Base-by-base conservation (phyloP, 2,113 vertebrate genomes). In the Daphoenositta chrysoptera region DNA sequence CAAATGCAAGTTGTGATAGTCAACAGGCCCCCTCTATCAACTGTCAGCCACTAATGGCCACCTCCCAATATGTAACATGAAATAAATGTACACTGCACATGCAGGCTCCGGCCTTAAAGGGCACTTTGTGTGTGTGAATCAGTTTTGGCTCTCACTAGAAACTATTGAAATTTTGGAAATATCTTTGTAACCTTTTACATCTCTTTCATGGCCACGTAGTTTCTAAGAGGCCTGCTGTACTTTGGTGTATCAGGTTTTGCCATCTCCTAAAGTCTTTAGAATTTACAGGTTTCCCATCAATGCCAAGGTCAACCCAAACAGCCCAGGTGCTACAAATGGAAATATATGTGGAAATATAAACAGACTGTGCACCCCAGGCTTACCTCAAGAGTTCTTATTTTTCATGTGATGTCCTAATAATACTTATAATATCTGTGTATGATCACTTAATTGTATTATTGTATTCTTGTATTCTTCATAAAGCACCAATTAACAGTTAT, bases 221-320 rank as follows among this genome's bases (percentile, higher is more conserved):
- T 18, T 69, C 54, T 51, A 26, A 73, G 31, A 39, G 21, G 20
- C 3, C 10, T 44, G 0, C 7, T 76, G 16, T 26, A 24, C 27
- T 75, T 58, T 8, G 2, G 1, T 48, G 10, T 7, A 15, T 9
- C 30, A 33, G 19, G 5, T 53, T 79, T 87, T 80, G 75, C 5
- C 8, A 51, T 40, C 10, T 72, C 15, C 7, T 24, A 50, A 50
- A 42, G 14, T 18, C 15, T 45, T 54, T 5, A 27, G 19, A 84
- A 47, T 0, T 28, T 35, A 16, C 0, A 0, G 10, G 3, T 53
- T 83, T 87, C 20, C 9, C 35, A 2, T 53, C 39, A 56, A 40
- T 1, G 1, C 11, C 16, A 76, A 69, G 21, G 31, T 15, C 27
- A 71, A 54, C 19, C 5, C 17, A 81, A 83, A 66, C 0, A 4